Percentiles rank a stretch among this genome's conserved stretches.
phyloP scores from a whole-genome alignment of 2,888 invertebrate species.

The Actias luna region DNA sequence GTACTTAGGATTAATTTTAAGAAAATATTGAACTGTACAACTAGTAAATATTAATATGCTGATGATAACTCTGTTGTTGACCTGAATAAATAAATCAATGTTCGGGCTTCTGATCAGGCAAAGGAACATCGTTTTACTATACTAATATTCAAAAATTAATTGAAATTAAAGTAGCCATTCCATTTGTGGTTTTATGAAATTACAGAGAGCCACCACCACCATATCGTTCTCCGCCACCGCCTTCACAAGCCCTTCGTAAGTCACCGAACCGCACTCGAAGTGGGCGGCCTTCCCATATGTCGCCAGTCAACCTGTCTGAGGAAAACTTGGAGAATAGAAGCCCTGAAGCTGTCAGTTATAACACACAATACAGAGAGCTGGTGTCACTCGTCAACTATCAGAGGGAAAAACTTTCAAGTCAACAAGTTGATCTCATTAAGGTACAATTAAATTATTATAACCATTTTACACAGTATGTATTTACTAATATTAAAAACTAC shows the following conservation, averaged over 20 bases:
- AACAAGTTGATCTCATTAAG: constrained; percentile 95
- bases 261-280: constrained; percentile 64
- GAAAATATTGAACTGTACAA: too few species aligned
- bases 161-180: background rate
- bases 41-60: too few species aligned
- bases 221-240: constrained; percentile 76
- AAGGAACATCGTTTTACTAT: too few species aligned
- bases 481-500: too few species aligned
- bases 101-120: too few species aligned
- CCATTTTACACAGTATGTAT: background rate
- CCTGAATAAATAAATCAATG: too few species aligned
- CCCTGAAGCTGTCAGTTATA: constrained; percentile 86
- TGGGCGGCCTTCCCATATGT: constrained; percentile 67
- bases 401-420: constrained; percentile 92
- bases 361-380: constrained; percentile 90
- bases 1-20: too few species aligned
- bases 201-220: constrained; percentile 77
- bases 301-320: constrained; percentile 63
- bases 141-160: background rate
- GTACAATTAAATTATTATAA: constrained; percentile 61
- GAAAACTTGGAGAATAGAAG: constrained; percentile 49
- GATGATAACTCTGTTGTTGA: too few species aligned
- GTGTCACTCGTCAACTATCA: constrained; percentile 95
- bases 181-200: background rate
- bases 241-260: constrained; percentile 61